Conservation (phyloP, 2,113 vertebrate genomes). For the Mohoua ochrocephala region DNA sequence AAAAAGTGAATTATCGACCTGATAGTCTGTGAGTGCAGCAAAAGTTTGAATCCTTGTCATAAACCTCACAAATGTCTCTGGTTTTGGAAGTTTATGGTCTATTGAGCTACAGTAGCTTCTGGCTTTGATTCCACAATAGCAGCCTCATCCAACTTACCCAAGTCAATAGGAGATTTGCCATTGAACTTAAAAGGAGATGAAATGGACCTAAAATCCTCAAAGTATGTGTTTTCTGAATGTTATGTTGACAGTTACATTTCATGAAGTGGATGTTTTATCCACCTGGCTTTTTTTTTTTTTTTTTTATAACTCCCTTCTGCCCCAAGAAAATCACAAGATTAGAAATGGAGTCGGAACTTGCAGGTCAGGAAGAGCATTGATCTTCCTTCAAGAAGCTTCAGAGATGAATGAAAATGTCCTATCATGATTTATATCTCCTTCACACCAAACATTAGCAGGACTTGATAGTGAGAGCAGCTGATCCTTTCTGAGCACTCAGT, state of each 20-base stretch:
- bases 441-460: not conserved
- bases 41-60: conserved; percentile 34
- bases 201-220: not conserved
- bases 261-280: not conserved
- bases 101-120: not conserved
- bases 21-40: not conserved
- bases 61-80: conserved; percentile 12
- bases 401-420: not conserved
- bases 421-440: not conserved
- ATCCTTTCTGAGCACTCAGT: not conserved
- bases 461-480: not conserved
- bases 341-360: not conserved
- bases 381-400: not conserved
- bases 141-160: not conserved
- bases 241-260: not conserved
- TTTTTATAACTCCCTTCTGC: not conserved
- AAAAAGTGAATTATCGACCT: conserved; percentile 55
- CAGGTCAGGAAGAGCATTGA: not conserved
- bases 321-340: not conserved
- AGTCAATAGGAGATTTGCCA: not conserved
- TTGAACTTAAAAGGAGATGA: not conserved
- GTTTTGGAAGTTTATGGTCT: conserved; percentile 11
- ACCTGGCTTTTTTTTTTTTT: not conserved
- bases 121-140: conserved; percentile 24
- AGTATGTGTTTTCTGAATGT: not conserved